phyloP scores from a whole-genome alignment of 2,797 vertebrate species.

The Ctenopoma kingsleyae region DNA sequence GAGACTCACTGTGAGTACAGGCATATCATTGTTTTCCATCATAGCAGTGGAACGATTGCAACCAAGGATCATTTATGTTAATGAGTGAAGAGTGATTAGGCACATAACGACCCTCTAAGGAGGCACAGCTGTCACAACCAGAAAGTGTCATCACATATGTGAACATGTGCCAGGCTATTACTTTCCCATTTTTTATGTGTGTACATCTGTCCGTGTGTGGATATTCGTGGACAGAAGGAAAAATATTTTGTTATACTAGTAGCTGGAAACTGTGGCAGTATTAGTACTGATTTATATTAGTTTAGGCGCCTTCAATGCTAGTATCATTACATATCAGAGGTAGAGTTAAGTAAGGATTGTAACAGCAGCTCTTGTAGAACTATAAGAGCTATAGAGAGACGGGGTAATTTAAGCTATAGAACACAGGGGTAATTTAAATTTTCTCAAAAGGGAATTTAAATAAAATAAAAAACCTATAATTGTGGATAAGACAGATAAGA shows the following conservation, averaged over 20 bases:
- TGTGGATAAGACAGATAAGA: constrained; percentile 5
- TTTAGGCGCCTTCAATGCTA: background rate
- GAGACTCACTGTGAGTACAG: constrained; percentile 81
- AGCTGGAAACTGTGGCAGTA: constrained; percentile 9
- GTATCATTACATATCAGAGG: background rate
- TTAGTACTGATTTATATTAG: constrained; percentile 1
- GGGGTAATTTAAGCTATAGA: no score
- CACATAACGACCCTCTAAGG: constrained; percentile 97
- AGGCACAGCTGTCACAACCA: constrained; percentile 98
- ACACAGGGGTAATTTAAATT: no score
- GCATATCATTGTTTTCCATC: constrained; percentile 86
- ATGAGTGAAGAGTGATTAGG: constrained; percentile 99
- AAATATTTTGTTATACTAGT: constrained; percentile 7
- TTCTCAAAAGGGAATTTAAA: background rate
- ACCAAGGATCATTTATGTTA: constrained; percentile 99
- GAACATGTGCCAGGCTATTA: constrained; percentile 70
- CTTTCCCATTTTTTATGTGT: constrained; percentile 45
- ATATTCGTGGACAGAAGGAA: constrained; percentile 32
- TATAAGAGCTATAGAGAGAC: background rate
- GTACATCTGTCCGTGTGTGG: constrained; percentile 33
- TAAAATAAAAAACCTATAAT: background rate
- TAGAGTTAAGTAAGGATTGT: background rate
- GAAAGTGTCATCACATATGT: constrained; percentile 91
- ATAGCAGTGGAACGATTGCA: constrained; percentile 90
- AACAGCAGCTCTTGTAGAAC: constrained; percentile 4